phyloP scores from a whole-genome alignment of 2,888 invertebrate species.

The Parnassius mnemosyne region DNA sequence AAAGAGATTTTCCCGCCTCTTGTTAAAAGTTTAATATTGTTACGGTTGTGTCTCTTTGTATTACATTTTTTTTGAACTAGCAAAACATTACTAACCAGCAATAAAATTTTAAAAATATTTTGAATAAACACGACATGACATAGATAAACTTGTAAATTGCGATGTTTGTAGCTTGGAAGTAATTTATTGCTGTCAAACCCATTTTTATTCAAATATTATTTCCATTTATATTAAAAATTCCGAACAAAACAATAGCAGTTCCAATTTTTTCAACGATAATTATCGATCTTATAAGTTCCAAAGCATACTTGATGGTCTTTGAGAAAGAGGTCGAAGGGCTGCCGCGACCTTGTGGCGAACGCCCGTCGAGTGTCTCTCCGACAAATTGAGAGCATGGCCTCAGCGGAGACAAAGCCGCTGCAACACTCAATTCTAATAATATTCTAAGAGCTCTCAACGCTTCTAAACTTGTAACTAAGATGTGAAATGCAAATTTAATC shows the following conservation, averaged over 20 bases:
- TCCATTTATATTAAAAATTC: too few relatives aligned
- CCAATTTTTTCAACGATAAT: slow-evolving; percentile 44
- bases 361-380: slow-evolving; percentile 34
- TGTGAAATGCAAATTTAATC: slow-evolving; percentile 25
- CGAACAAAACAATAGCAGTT: background rate
- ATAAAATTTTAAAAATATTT: too few relatives aligned
- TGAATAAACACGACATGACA: too few relatives aligned
- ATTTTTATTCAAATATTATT: too few relatives aligned
- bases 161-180: too few relatives aligned
- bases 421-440: slow-evolving; percentile 36
- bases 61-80: too few relatives aligned
- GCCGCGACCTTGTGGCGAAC: slow-evolving; percentile 42
- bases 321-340: slow-evolving; percentile 37
- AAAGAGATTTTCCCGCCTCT: too few relatives aligned
- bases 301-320: slow-evolving; percentile 47
- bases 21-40: too few relatives aligned
- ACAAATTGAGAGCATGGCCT: slow-evolving; percentile 33
- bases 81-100: too few relatives aligned
- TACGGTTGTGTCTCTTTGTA: too few relatives aligned
- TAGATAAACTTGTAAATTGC: too few relatives aligned
- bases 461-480: slow-evolving; percentile 25
- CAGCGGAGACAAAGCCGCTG: slow-evolving; percentile 44
- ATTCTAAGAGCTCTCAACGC: slow-evolving; percentile 27
- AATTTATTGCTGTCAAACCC: too few relatives aligned
- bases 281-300: slow-evolving; percentile 49